Base-by-base conservation (phyloP, 2,888 invertebrate species). In the Tinea trinotella region DNA sequence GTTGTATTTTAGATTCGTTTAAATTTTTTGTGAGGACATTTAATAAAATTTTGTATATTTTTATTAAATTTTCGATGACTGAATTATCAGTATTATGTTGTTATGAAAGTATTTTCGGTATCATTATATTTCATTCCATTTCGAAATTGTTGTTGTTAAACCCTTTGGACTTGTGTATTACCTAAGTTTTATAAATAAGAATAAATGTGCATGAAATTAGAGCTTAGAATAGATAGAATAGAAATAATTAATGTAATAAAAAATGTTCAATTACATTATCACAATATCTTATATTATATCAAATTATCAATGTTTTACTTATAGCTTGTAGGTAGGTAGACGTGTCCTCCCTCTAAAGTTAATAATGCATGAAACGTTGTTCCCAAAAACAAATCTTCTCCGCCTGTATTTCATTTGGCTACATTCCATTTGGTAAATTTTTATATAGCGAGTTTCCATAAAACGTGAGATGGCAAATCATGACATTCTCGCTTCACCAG, bases 41-140 rank as follows among this genome's bases (percentile, higher is more conserved):
- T 40, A 40, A n/a, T 7, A n/a, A n/a, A n/a, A n/a, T 7, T 40
- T 40, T 40, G 13, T 40, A 40, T 40, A 15, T 40, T 40, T 40
- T 40, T 24, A 24, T 24, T 15, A 15, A 46, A 44, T 19, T 46
- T 19, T 46, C 7, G 5, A 19, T 19, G 46, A 46, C 46, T 46
- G 46, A 46, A 19, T 44, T 10, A 17, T 46, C 46, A 46, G 46
- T 46, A 46, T 46, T 46, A 46, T 46, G 12, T 46, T 46, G 3
- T 46, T 18, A 17, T 10, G 18, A 46, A 19, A 46, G n/a, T 46
- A 19, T 46, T 19, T 46, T 46, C 18, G 46, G 17, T 19, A 19
- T 2, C 7, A 40, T n/a, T 4, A 4, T 36, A 36, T 4, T 46
- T 18, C 12, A 19, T 19, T 46, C 18, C n/a, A 13, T 40, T 40